These are phyloP conservation scores for Arrhamphus sclerolepis DNA, from an alignment of 2,797 vertebrate species.

Conservation along the genomic window DNA sequence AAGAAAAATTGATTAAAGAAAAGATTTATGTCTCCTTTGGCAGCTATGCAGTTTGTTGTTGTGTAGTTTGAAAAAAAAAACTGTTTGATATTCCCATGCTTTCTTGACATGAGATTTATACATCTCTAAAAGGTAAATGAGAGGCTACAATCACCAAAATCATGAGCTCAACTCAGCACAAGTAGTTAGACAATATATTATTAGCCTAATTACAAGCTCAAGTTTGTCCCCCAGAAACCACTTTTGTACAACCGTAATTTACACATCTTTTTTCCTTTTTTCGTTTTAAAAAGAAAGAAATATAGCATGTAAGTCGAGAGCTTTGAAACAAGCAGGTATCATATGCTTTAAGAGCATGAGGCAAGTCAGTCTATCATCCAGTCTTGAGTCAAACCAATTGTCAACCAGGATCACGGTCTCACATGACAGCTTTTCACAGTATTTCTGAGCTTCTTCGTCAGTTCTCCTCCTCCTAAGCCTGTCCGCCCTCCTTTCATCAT, in stretches of 20 bases:
- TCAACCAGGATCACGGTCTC: slow-evolving; percentile 76
- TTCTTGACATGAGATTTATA: not conserved
- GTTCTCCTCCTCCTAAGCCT: slow-evolving; percentile 40
- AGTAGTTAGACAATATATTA: too few species aligned
- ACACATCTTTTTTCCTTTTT: too few species aligned
- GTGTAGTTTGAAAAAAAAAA: slow-evolving; percentile 13
- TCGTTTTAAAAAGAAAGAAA: too few species aligned
- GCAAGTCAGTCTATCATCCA: not conserved
- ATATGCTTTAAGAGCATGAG: too few species aligned
- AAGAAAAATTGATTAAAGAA: slow-evolving; percentile 44
- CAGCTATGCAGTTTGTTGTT: slow-evolving; percentile 13
- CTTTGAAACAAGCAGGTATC: too few species aligned
- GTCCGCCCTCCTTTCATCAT: slow-evolving; percentile 61
- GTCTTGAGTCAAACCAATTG: slow-evolving; percentile 64
- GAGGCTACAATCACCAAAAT: too few species aligned
- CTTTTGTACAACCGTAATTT: too few species aligned
- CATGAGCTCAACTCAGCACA: too few species aligned
- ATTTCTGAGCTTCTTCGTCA: slow-evolving; percentile 20
- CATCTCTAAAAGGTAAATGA: too few species aligned
- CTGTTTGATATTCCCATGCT: not conserved
- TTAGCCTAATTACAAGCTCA: not conserved
- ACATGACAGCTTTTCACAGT: slow-evolving; percentile 72
- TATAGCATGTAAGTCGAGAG: too few species aligned
- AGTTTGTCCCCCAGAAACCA: too few species aligned
- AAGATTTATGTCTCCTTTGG: slow-evolving; percentile 34